Evolutionary conservation across 2,113 vertebrate genomes (phyloP).

Genomic region (Alexandromys fortis): DNA sequence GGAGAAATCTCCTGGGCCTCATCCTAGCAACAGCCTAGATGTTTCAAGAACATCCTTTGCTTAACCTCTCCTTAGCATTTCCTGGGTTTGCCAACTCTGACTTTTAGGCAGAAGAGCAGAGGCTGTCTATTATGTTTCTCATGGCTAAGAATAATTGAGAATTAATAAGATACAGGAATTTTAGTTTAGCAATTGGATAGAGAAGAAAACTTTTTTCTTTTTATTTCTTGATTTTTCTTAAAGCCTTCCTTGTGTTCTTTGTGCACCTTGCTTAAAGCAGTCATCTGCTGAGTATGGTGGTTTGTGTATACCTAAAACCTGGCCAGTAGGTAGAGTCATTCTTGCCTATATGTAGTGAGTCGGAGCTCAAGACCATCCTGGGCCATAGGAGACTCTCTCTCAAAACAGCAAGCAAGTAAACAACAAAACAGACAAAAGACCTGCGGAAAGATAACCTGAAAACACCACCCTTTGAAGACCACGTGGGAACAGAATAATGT

Average conservation of each 20-base stretch:
- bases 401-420: not conserved
- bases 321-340: not conserved
- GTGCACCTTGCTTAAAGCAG: not conserved
- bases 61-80: slow-evolving; percentile 32
- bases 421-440: not conserved
- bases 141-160: slow-evolving; percentile 12
- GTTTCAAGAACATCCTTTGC: slow-evolving; percentile 19
- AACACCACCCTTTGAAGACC: not conserved
- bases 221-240: not conserved
- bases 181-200: not conserved
- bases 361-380: not conserved
- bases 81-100: slow-evolving; percentile 41
- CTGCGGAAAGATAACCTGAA: slow-evolving; percentile 13
- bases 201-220: not conserved
- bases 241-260: not conserved
- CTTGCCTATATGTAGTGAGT: not conserved
- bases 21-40: not conserved
- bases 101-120: slow-evolving; percentile 41
- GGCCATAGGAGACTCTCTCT: not conserved
- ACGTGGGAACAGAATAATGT: slow-evolving; percentile 29
- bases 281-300: not conserved
- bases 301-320: not conserved
- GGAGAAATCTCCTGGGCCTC: not conserved
- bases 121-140: not conserved
- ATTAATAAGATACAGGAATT: not conserved